phyloP scores from a whole-genome alignment of 2,888 invertebrate genomes.

The Synergus laeviventris region DNA sequence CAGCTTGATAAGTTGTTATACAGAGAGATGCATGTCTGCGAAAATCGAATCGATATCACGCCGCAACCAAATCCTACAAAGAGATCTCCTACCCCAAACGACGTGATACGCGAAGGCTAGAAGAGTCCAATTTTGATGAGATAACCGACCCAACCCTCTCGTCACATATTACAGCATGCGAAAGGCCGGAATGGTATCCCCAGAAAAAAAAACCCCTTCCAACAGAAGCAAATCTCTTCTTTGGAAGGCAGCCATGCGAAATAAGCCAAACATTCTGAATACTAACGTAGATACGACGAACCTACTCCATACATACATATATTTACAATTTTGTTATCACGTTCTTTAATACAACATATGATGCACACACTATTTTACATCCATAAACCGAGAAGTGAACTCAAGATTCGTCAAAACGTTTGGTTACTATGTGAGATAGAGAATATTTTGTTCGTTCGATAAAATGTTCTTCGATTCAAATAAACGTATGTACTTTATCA shows the following conservation, averaged over 20 bases:
- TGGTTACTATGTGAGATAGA: background rate
- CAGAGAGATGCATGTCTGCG: conserved; percentile 54
- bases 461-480: background rate
- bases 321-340: conserved; percentile 51
- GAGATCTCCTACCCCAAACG: conserved; percentile 59
- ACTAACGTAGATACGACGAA: conserved; percentile 69
- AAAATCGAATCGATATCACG: conserved; percentile 69
- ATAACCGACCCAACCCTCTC: conserved; percentile 72
- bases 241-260: conserved; percentile 73
- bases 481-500: background rate
- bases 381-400: conserved; percentile 16
- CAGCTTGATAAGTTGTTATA: conserved; percentile 51
- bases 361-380: conserved; percentile 46
- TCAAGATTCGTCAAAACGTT: background rate
- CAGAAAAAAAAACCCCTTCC: conserved; percentile 66
- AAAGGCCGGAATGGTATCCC: conserved; percentile 60
- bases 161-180: conserved; percentile 67
- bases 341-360: conserved; percentile 31
- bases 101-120: conserved; percentile 56
- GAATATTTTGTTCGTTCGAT: background rate
- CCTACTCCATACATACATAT: conserved; percentile 54
- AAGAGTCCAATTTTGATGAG: conserved; percentile 73
- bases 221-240: conserved; percentile 75
- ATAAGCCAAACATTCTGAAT: conserved; percentile 75
- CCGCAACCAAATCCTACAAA: conserved; percentile 71